phyloP scores from a whole-genome alignment of 2,888 invertebrate species.

The Lymantria dispar region DNA sequence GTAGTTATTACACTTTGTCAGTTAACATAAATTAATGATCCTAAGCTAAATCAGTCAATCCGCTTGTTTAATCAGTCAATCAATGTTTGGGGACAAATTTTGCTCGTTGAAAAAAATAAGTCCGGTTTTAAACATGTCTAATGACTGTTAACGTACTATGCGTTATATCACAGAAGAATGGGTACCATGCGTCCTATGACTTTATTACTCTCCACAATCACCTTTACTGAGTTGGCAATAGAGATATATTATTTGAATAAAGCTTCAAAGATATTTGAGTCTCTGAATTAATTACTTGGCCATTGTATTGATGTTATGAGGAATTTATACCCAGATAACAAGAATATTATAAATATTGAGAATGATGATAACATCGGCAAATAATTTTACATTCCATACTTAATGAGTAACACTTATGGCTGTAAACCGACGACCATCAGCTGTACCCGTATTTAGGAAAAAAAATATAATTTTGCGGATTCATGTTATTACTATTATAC shows the following conservation, averaged over 20 bases:
- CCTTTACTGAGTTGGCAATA: constrained; percentile 20
- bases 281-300: not conserved
- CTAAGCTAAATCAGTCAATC: too few relatives aligned
- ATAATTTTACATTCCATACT: constrained; percentile 35
- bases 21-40: too few relatives aligned
- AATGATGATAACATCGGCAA: constrained; percentile 24
- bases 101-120: too few relatives aligned
- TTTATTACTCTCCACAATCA: constrained; percentile 41
- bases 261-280: constrained; percentile 6
- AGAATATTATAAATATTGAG: not conserved
- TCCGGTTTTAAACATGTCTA: too few relatives aligned
- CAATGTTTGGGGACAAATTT: too few relatives aligned
- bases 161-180: too few relatives aligned
- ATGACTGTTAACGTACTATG: too few relatives aligned
- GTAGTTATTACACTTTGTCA: too few relatives aligned
- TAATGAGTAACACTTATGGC: constrained; percentile 34
- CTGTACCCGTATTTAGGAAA: constrained; percentile 24
- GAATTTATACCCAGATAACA: constrained; percentile 12
- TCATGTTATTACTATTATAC: constrained; percentile 26
- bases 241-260: not conserved
- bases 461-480: constrained; percentile 28
- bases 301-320: constrained; percentile 10
- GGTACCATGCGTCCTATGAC: constrained; percentile 17
- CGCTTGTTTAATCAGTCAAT: too few relatives aligned
- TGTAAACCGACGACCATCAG: constrained; percentile 30